phyloP scores from a whole-genome alignment of 2,797 vertebrate species.

The Phrynocephalus vlangalii region DNA sequence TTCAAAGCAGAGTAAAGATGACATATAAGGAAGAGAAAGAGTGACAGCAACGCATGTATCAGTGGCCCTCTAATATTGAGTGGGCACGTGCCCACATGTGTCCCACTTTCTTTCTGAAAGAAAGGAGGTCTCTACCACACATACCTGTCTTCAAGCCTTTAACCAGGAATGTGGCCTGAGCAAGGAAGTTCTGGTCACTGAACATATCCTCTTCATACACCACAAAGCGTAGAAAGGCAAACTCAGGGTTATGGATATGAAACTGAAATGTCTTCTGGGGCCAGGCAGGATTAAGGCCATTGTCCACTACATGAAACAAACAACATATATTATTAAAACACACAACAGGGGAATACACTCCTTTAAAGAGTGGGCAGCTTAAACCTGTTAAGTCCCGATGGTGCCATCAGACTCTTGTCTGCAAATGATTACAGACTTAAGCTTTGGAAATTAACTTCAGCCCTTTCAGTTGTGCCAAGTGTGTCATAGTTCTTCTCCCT shows the following conservation, averaged over 20 bases:
- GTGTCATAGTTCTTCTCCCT: not conserved
- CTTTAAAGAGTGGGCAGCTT: conserved; percentile 1
- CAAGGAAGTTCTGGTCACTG: conserved; percentile 97
- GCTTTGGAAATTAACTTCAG: not conserved
- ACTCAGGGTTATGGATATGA: conserved; percentile 90
- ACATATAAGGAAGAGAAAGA: not conserved
- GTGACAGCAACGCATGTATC: too few species aligned
- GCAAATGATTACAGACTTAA: not conserved
- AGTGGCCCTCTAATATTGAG: too few species aligned
- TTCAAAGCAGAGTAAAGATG: not conserved
- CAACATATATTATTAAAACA: not conserved
- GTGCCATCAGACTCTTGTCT: not conserved
- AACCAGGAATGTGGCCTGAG: conserved; percentile 95
- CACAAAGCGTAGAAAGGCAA: conserved; percentile 94
- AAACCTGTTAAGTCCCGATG: not conserved
- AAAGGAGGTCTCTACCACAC: not conserved
- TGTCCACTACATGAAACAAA: conserved; percentile 85
- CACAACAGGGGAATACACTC: not conserved
- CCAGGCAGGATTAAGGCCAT: conserved; percentile 96
- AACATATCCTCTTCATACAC: conserved; percentile 99
- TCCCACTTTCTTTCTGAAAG: not conserved
- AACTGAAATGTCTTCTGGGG: conserved; percentile 91
- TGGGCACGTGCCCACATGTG: too few species aligned
- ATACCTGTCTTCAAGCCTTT: conserved; percentile 94
- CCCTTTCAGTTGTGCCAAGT: not conserved